Evolutionary conservation across 2,797 vertebrate genomes (phyloP).

Genomic region (Threskiornis aethiopicus): DNA sequence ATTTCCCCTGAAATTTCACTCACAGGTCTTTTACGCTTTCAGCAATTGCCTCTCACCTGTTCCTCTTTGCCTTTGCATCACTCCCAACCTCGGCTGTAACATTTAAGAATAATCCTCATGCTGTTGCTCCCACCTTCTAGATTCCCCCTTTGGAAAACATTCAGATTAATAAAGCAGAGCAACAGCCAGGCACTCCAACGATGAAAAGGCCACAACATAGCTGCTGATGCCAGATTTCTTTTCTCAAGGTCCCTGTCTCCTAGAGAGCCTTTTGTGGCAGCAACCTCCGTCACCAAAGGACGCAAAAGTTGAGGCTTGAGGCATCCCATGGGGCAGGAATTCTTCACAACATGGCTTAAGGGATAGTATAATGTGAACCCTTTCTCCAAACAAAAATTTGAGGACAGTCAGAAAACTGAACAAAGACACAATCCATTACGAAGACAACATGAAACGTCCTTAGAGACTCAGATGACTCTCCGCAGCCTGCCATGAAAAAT

Average conservation of each 20-base stretch:
- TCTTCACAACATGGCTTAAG: background rate
- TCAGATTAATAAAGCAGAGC: background rate
- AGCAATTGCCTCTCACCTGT: background rate
- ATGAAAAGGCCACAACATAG: constrained; percentile 18
- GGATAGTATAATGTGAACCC: background rate
- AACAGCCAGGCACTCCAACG: background rate
- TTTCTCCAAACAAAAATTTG: constrained; percentile 16
- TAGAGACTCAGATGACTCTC: background rate
- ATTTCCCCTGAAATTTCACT: background rate
- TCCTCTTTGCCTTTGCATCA: background rate
- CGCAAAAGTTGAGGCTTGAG: background rate
- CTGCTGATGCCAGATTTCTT: background rate
- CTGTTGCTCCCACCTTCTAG: background rate
- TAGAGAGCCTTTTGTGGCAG: constrained; percentile 33
- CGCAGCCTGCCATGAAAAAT: constrained; percentile 1
- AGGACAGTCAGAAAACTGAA: background rate
- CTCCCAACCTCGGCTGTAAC: background rate
- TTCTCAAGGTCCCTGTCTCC: constrained; percentile 50
- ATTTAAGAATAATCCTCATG: background rate
- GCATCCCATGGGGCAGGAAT: constrained; percentile 33
- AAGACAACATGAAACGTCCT: constrained; percentile 8
- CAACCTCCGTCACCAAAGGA: constrained; percentile 37
- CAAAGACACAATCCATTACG: background rate
- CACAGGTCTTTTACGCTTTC: background rate
- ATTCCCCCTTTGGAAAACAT: background rate